These are phyloP conservation scores for Drosophila quinaria DNA, from an alignment of 2,888 invertebrate species.

Conservation along the genomic window DNA sequence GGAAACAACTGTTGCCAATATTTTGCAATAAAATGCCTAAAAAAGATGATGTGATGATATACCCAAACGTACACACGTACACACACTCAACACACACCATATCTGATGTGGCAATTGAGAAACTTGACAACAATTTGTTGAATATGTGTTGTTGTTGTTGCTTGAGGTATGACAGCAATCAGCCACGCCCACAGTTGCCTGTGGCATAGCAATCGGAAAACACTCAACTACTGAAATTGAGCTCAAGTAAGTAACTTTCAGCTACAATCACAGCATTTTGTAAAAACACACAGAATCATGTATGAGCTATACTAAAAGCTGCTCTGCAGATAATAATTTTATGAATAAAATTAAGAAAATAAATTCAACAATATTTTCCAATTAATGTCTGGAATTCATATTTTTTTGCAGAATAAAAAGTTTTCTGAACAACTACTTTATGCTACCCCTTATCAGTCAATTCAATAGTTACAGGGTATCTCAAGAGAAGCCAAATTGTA, in stretches of 20 bases:
- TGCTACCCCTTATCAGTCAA: neutral
- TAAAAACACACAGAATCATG: neutral
- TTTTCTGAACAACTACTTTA: too few relatives aligned
- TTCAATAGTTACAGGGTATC: conserved; percentile 17
- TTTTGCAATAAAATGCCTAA: conserved; percentile 65
- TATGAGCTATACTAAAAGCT: neutral
- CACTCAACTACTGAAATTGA: conserved; percentile 75
- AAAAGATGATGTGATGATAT: conserved; percentile 71
- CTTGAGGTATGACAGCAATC: conserved; percentile 49
- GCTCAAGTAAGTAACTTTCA: conserved; percentile 73
- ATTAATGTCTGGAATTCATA: too few relatives aligned
- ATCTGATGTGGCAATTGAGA: conserved; percentile 48
- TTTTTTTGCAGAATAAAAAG: too few relatives aligned
- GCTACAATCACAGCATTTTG: conserved; percentile 23
- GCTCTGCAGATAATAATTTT: neutral
- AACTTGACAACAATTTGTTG: conserved; percentile 58
- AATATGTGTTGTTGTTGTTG: conserved; percentile 10
- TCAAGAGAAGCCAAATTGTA: conserved; percentile 21
- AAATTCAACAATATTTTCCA: too few relatives aligned
- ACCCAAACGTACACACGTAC: conserved; percentile 17
- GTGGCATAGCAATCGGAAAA: conserved; percentile 69
- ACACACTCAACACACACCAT: conserved; percentile 11
- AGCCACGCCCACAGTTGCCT: conserved; percentile 47
- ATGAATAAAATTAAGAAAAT: too few relatives aligned
- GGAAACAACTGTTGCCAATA: conserved; percentile 72